phyloP scores from a whole-genome alignment of 2,113 vertebrate species.

The Gymnocephalus cernua region DNA sequence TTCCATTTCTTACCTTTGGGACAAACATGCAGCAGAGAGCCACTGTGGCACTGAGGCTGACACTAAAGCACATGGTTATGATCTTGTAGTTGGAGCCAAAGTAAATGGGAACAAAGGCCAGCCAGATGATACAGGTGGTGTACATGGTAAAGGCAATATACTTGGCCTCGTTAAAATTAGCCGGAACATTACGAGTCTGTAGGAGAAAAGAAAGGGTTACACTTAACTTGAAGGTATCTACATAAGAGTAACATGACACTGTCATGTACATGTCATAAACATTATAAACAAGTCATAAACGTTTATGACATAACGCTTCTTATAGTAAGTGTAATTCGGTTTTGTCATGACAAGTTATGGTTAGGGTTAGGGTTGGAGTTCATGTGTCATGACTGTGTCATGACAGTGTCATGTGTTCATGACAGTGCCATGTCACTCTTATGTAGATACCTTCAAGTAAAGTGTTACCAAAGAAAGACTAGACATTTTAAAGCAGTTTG shows the following conservation, averaged over 20 bases:
- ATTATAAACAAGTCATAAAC: too few species aligned
- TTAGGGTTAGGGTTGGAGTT: too few species aligned
- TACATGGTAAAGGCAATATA: slow-evolving; percentile 99
- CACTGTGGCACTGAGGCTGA: slow-evolving; percentile 97
- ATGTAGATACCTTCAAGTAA: too few species aligned
- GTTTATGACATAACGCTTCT: too few species aligned
- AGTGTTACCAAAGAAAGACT: slow-evolving; percentile 12
- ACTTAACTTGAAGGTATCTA: too few species aligned
- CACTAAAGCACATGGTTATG: slow-evolving; percentile 99
- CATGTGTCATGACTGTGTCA: too few species aligned
- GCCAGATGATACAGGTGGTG: slow-evolving; percentile 99
- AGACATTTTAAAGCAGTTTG: neutral
- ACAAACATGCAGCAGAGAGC: slow-evolving; percentile 98
- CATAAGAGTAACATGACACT: too few species aligned
- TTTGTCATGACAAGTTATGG: too few species aligned
- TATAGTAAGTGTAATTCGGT: too few species aligned
- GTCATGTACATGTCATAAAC: too few species aligned
- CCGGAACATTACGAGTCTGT: slow-evolving; percentile 95
- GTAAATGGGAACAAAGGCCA: slow-evolving; percentile 99
- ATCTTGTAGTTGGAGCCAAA: slow-evolving; percentile 99
- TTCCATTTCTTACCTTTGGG: slow-evolving; percentile 86
- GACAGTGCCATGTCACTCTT: too few species aligned
- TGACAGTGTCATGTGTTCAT: too few species aligned
- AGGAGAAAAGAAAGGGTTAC: slow-evolving; percentile 2
- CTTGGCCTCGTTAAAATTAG: slow-evolving; percentile 99